Conservation (phyloP, 2,113 vertebrate species). For the Saccopteryx leptura region DNA sequence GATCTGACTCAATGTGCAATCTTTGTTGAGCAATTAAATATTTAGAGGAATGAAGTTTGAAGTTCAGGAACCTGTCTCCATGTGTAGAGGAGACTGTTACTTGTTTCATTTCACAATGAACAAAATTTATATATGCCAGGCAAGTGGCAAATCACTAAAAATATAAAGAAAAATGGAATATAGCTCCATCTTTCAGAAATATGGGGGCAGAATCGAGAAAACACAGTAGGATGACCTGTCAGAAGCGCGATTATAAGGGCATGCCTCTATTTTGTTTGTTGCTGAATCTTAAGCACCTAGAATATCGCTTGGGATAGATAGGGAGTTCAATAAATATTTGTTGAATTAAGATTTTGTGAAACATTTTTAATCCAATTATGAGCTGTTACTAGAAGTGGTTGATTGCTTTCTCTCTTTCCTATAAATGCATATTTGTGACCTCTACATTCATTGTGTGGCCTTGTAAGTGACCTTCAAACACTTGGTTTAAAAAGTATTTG, state of each 20-base stretch:
- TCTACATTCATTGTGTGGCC: background rate
- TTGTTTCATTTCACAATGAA: background rate
- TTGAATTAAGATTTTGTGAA: background rate
- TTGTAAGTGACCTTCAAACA: background rate
- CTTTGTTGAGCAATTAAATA: constrained; percentile 19
- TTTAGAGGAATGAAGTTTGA: background rate
- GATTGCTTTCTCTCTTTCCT: background rate
- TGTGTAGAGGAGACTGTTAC: background rate
- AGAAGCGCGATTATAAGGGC: background rate
- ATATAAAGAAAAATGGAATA: background rate
- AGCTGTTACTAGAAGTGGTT: background rate
- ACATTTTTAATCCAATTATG: background rate
- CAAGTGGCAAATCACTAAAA: background rate
- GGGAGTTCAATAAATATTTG: background rate
- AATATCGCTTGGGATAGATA: background rate
- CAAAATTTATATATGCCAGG: background rate
- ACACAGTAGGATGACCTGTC: background rate
- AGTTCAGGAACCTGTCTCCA: background rate
- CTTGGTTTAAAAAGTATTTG: background rate
- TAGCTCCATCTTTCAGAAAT: background rate
- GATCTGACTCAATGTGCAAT: background rate
- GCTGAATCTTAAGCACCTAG: background rate
- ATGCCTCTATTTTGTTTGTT: background rate
- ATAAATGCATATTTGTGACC: background rate
- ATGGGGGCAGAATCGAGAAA: background rate